A percentile compares a stretch with the other conserved stretches of the same genome.
Evolutionary conservation across 2,888 invertebrate genomes (phyloP).

Genomic region (Drosophila mulleri): DNA sequence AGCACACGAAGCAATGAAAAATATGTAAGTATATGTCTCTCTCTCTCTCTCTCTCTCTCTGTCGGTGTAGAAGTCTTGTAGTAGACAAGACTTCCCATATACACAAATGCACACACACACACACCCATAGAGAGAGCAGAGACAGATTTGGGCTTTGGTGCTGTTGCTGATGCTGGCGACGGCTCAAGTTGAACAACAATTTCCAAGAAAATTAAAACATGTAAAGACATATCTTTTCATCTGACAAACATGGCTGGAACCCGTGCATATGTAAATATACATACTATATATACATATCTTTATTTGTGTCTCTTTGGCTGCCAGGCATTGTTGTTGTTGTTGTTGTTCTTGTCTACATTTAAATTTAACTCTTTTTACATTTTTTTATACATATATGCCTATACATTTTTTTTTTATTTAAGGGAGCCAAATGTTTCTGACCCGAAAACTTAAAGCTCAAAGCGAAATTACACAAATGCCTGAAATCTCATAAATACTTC

Average conservation of each 20-base stretch:
- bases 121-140: slow-evolving; percentile 12
- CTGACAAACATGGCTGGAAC: slow-evolving; percentile 74
- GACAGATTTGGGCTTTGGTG: slow-evolving; percentile 50
- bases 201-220: slow-evolving; percentile 82
- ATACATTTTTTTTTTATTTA: slow-evolving; percentile 10
- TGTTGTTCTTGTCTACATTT: slow-evolving; percentile 53
- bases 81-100: slow-evolving; percentile 42
- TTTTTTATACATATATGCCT: slow-evolving; percentile 16
- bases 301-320: slow-evolving; percentile 43
- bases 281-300: slow-evolving; percentile 45
- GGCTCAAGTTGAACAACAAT: slow-evolving; percentile 76
- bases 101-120: neutral
- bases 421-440: slow-evolving; percentile 27
- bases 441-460: slow-evolving; percentile 65
- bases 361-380: slow-evolving; percentile 68
- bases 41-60: slow-evolving; percentile 5
- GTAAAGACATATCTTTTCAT: slow-evolving; percentile 82
- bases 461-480: slow-evolving; percentile 81
- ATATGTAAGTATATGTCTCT: slow-evolving; percentile 43
- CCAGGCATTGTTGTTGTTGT: slow-evolving; percentile 27
- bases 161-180: slow-evolving; percentile 29
- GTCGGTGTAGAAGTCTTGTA: slow-evolving; percentile 7
- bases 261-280: slow-evolving; percentile 65
- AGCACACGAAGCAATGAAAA: slow-evolving; percentile 60
- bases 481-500: slow-evolving; percentile 82